These are phyloP conservation scores for Empidonax alnorum DNA, from an alignment of 2,113 vertebrate species.

Conservation along the genomic window DNA sequence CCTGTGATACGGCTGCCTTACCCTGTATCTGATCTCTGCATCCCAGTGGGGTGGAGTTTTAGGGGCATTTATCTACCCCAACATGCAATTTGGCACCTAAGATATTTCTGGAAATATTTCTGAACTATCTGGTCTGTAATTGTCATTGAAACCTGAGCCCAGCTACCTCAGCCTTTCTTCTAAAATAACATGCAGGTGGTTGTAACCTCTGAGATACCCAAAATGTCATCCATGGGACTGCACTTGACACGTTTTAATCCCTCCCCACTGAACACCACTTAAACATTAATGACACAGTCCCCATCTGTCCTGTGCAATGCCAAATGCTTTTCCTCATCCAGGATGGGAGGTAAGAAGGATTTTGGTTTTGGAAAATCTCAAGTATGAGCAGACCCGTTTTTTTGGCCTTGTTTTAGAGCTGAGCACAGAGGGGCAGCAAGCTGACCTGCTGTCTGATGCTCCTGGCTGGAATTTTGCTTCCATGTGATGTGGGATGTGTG, in stretches of 20 bases:
- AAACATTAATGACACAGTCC: background rate
- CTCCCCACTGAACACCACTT: background rate
- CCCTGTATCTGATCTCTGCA: background rate
- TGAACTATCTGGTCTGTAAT: background rate
- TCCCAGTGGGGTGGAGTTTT: background rate
- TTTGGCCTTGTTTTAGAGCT: background rate
- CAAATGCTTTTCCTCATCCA: background rate
- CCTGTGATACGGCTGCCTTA: background rate
- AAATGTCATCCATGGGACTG: background rate
- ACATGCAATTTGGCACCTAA: background rate
- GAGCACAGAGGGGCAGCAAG: background rate
- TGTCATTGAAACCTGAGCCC: background rate
- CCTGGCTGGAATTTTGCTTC: background rate
- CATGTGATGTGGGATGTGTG: background rate
- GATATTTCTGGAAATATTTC: background rate
- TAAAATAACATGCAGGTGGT: background rate
- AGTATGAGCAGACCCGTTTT: background rate
- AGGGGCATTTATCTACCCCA: background rate
- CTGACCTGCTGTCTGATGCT: background rate
- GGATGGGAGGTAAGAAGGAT: background rate
- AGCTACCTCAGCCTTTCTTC: background rate
- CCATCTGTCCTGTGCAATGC: background rate
- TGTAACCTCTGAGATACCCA: background rate
- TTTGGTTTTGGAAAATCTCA: background rate
- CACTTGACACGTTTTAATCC: fast-evolving